Conservation (phyloP, 2,113 vertebrate genomes). For the Neoarius graeffei region DNA sequence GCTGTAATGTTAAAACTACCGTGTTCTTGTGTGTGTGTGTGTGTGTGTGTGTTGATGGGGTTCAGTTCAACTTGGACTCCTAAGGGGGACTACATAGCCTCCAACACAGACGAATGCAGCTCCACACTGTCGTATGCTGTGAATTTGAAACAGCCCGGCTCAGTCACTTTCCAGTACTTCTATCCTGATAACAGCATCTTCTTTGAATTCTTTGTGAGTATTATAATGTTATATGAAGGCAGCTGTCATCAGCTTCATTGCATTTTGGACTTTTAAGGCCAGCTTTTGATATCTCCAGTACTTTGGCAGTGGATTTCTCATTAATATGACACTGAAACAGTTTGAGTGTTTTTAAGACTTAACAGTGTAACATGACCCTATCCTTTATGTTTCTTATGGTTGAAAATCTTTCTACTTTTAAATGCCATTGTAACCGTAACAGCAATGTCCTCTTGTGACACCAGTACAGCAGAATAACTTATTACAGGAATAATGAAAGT, state of each 20-base stretch:
- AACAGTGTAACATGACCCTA: neutral
- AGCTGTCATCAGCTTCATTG: neutral
- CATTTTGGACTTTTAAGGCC: neutral
- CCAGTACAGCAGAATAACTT: neutral
- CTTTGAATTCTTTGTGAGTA: constrained; percentile 94
- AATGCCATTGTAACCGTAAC: neutral
- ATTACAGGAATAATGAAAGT: neutral
- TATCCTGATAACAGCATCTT: constrained; percentile 88
- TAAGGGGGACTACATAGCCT: constrained; percentile 84
- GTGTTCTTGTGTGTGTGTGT: neutral
- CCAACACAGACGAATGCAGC: constrained; percentile 92
- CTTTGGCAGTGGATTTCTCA: neutral
- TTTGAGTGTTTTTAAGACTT: neutral
- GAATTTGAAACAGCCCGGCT: constrained; percentile 88
- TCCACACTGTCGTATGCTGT: constrained; percentile 89
- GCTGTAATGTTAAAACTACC: neutral
- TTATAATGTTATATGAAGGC: neutral
- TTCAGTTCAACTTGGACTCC: constrained; percentile 90
- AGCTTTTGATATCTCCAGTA: neutral
- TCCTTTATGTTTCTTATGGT: neutral
- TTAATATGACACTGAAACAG: neutral
- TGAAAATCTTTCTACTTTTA: neutral
- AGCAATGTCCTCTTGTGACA: neutral
- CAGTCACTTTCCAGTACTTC: constrained; percentile 87
- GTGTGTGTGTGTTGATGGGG: constrained; percentile 9